These are phyloP conservation scores for Hydractinia symbiolongicarpus DNA, from an alignment of 30 jellyfish, hydroid and myxozoan genomes.

Conservation along the genomic window DNA sequence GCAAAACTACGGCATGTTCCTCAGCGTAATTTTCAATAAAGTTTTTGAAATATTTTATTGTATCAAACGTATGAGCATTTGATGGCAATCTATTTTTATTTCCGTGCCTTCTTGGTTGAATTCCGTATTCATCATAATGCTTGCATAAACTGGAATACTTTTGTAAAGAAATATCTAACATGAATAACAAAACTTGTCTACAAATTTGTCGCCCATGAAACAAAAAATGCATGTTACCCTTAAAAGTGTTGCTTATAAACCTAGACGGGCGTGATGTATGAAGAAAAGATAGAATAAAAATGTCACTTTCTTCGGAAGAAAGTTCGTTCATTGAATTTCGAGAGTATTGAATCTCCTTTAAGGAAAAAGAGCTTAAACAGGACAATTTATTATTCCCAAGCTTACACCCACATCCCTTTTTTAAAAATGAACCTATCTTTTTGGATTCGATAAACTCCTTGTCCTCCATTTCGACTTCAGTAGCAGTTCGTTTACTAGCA, in stretches of 20 bases:
- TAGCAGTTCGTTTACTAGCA: too few relatives aligned
- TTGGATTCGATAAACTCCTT: background rate
- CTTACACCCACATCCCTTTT: background rate
- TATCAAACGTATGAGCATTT: background rate
- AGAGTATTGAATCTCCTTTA: background rate
- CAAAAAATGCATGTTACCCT: background rate
- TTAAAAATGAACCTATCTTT: background rate
- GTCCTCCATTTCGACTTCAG: too few relatives aligned
- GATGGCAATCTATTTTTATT: background rate
- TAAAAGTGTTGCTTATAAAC: background rate
- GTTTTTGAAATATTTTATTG: background rate
- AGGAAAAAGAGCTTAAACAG: background rate
- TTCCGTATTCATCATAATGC: background rate
- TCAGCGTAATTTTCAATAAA: background rate
- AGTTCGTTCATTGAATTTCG: background rate
- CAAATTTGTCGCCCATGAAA: background rate
- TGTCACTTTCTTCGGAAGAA: background rate
- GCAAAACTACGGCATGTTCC: slow-evolving; percentile 20
- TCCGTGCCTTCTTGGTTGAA: background rate
- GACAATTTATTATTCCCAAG: background rate
- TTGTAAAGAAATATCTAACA: background rate
- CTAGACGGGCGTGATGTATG: background rate
- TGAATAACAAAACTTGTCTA: background rate
- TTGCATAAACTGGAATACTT: background rate
- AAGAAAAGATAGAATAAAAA: background rate